These are phyloP conservation scores for Melinaea menophilus DNA, from an alignment of 2,888 invertebrate genomes.

Conservation along the genomic window DNA sequence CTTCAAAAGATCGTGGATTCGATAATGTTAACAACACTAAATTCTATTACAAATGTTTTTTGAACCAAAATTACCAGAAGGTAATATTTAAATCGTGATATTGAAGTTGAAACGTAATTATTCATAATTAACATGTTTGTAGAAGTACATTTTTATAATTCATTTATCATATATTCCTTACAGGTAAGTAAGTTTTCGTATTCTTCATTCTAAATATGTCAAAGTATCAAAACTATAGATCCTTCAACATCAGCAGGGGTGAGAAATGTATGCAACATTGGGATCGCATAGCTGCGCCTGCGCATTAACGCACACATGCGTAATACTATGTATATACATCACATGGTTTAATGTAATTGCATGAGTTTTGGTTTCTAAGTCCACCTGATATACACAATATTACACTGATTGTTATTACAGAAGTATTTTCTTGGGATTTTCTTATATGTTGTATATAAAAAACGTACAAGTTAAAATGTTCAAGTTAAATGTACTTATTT, in stretches of 20 bases:
- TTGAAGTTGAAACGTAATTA: too few species aligned
- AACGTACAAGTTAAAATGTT: too few species aligned
- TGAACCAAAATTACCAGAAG: background rate
- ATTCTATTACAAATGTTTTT: conserved; percentile 5
- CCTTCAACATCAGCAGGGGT: conserved; percentile 41
- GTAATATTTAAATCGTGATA: too few species aligned
- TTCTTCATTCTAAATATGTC: background rate
- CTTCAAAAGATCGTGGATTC: too few species aligned
- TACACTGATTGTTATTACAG: too few species aligned
- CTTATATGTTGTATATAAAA: too few species aligned
- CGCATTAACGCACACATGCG: conserved; percentile 37
- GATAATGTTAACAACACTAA: background rate
- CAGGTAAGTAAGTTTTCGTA: too few species aligned
- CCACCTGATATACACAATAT: background rate
- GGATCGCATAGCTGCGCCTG: conserved; percentile 38
- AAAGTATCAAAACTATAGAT: conserved; percentile 38
- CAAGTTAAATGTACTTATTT: too few species aligned
- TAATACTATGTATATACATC: background rate
- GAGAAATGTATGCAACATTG: conserved; percentile 47
- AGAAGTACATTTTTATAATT: too few species aligned
- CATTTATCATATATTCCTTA: too few species aligned
- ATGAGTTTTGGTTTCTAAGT: conserved; percentile 11
- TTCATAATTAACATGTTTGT: too few species aligned
- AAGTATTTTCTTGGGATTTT: too few species aligned
- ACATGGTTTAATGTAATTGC: conserved; percentile 12